Evolutionary conservation across 2,113 vertebrate genomes (phyloP).

Genomic region (Grammomys surdaster): DNA sequence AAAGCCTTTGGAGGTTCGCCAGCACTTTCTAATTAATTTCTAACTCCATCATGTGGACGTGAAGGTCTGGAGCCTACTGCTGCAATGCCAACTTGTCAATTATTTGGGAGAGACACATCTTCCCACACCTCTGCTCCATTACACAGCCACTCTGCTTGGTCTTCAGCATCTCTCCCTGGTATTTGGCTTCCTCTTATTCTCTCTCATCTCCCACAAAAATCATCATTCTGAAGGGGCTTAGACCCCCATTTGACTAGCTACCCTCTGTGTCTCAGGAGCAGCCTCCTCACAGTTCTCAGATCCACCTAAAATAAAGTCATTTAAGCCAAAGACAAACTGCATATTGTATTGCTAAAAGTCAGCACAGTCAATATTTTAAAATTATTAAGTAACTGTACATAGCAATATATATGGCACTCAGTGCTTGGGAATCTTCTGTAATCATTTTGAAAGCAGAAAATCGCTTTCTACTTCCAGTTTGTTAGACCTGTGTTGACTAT

Average conservation of each 20-base stretch:
- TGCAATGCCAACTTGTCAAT: not conserved
- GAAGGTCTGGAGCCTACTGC: not conserved
- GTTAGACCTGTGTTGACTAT: slow-evolving; percentile 41
- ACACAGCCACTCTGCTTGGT: not conserved
- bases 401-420: not conserved
- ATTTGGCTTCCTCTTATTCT: not conserved
- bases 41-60: not conserved
- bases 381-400: slow-evolving; percentile 30
- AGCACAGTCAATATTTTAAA: not conserved
- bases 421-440: slow-evolving; percentile 33
- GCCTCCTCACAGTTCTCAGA: not conserved
- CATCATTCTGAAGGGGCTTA: not conserved
- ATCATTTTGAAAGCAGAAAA: slow-evolving; percentile 63
- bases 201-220: not conserved
- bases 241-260: not conserved
- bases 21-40: not conserved
- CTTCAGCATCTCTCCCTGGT: not conserved
- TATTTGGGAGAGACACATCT: not conserved
- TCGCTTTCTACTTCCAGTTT: slow-evolving; percentile 42
- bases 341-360: not conserved
- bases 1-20: not conserved
- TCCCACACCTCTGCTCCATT: not conserved
- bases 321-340: slow-evolving; percentile 15
- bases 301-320: not conserved
- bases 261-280: not conserved